A percentile compares a stretch with the other conserved stretches of the same genome.
phyloP scores from a whole-genome alignment of 2,113 vertebrate genomes.

The Chionis minor region DNA sequence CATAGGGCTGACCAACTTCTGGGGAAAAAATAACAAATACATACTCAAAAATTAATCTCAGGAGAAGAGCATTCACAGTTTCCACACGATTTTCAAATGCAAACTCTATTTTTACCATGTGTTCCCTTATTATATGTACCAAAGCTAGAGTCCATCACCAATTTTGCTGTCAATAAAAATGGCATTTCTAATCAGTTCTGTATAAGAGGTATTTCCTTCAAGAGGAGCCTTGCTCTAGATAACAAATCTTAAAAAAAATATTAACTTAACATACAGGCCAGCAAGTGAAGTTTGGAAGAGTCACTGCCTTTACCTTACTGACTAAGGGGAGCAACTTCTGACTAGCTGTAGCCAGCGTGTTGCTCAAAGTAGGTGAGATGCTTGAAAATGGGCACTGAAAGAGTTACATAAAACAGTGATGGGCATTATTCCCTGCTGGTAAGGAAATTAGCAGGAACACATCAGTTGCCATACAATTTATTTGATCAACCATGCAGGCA shows the following conservation, averaged over 20 bases:
- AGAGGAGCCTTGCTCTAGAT: neutral
- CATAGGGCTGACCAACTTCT: neutral
- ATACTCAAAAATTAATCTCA: neutral
- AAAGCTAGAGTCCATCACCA: neutral
- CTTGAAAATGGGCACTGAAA: neutral
- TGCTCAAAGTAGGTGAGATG: neutral
- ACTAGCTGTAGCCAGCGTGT: neutral
- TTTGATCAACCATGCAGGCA: neutral
- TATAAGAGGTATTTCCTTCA: neutral
- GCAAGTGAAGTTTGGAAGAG: neutral
- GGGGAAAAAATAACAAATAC: neutral
- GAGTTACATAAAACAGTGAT: neutral
- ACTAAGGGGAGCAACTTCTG: neutral
- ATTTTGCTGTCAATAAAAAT: neutral
- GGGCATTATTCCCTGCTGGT: neutral
- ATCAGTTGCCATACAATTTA: neutral
- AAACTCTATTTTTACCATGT: neutral
- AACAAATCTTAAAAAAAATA: neutral
- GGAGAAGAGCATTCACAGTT: neutral
- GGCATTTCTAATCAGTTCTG: neutral
- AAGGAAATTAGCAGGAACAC: neutral
- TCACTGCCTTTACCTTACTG: neutral
- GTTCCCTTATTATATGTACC: neutral
- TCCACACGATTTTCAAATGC: neutral
- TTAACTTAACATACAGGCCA: neutral